Base-by-base conservation (phyloP, 1,140 invertebrate species). In the Listronotus oregonensis region DNA sequence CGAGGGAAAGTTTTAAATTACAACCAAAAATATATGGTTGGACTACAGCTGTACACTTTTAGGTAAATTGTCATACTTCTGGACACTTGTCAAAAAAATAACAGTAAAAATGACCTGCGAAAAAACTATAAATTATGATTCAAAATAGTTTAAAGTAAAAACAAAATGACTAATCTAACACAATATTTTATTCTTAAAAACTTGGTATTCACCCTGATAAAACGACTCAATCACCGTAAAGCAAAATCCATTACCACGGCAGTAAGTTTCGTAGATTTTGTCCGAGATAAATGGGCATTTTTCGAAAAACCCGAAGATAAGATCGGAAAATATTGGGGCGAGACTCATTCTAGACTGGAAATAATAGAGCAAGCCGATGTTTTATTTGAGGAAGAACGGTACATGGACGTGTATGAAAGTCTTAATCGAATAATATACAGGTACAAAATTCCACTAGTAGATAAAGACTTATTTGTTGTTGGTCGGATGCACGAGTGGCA, bases 401-500 rank as follows among this genome's bases (percentile, higher is more conserved):
- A 75, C 50, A 50, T 78, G 42, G 72, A 78, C 21, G 75, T 75
- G 3, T 78, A 78, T 60, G 75, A 78, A 56, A 57, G 71, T 10
- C 49, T 78, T 3, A 76, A 78, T 66, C 62, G 73, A 34, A 64
- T 78, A 9, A 75, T 73, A 51, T 75, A 64, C 60, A 65, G 63
- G 63, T 65, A 59, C 10, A 14, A 40, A 40, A n/a, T n/a, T n/a
- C n/a, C n/a, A n/a, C n/a, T n/a, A n/a, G n/a, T n/a, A n/a, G n/a
- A n/a, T n/a, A n/a, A n/a, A n/a, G n/a, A n/a, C n/a, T n/a, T n/a
- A n/a, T n/a, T n/a, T n/a, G n/a, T n/a, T n/a, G n/a, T n/a, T n/a
- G n/a, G n/a, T n/a, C n/a, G n/a, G n/a, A n/a, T n/a, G n/a, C n/a
- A n/a, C n/a, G n/a, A n/a, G n/a, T n/a, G n/a, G n/a, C n/a, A n/a